Conservation (phyloP, 2,888 invertebrate species). For the Pristionchus maxplancki region DNA sequence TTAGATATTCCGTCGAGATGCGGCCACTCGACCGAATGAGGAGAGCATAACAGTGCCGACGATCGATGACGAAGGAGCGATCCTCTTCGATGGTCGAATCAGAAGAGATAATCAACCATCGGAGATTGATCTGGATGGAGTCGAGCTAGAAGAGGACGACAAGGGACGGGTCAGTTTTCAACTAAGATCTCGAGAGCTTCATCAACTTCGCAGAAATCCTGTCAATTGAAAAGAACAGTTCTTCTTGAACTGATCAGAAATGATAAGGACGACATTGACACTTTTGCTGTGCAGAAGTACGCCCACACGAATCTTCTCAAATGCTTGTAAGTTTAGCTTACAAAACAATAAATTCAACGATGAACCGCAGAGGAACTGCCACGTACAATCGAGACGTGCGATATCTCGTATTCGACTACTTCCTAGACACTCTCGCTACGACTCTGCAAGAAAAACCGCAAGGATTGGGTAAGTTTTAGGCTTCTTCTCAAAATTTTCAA, state of each 20-base stretch:
- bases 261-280: neutral
- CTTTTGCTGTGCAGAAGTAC: neutral
- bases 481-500: no score
- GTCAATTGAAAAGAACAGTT: no score
- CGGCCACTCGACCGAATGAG: neutral
- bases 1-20: neutral
- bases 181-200: neutral
- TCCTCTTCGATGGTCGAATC: constrained; percentile 22
- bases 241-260: neutral
- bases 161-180: neutral
- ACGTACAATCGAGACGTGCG: neutral
- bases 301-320: neutral
- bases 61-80: neutral
- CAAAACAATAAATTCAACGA: neutral
- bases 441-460: neutral
- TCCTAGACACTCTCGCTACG: neutral
- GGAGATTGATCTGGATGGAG: neutral
- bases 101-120: neutral
- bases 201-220: no score
- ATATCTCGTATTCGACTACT: neutral
- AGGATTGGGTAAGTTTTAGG: neutral
- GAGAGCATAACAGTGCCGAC: neutral
- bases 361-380: neutral
- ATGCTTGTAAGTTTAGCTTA: neutral
- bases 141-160: neutral